phyloP scores from a whole-genome alignment of 2,113 vertebrate species.

The Clarias batrachus region DNA sequence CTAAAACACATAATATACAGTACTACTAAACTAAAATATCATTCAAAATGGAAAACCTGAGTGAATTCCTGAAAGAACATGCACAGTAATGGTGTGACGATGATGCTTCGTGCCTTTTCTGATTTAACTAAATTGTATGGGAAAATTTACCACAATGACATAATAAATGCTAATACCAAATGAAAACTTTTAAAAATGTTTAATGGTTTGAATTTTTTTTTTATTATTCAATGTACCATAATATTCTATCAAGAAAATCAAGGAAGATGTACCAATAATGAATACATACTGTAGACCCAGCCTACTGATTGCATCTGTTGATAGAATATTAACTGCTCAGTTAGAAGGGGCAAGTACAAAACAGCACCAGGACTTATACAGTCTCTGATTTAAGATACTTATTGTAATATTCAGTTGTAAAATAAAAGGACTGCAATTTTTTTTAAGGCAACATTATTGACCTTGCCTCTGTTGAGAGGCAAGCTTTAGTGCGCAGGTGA shows the following conservation, averaged over 20 bases:
- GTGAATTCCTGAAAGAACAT: not conserved
- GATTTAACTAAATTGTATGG: not conserved
- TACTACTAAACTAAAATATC: not conserved
- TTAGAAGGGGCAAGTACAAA: not conserved
- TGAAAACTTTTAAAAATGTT: not conserved
- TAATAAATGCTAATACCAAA: no score
- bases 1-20: not conserved
- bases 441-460: constrained; percentile 42
- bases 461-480: constrained; percentile 43
- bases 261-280: not conserved
- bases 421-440: constrained; percentile 17
- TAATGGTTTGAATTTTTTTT: not conserved
- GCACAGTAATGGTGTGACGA: not conserved
- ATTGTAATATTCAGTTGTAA: not conserved
- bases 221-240: not conserved
- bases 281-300: not conserved
- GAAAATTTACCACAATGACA: not conserved
- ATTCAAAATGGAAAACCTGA: not conserved
- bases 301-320: constrained; percentile 14
- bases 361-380: not conserved
- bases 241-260: not conserved
- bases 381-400: constrained; percentile 18
- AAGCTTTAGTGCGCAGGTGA: constrained; percentile 67
- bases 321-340: not conserved
- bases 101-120: not conserved